Conservation (phyloP, 2,113 vertebrate species). For the Hippocampus mohnikei region DNA sequence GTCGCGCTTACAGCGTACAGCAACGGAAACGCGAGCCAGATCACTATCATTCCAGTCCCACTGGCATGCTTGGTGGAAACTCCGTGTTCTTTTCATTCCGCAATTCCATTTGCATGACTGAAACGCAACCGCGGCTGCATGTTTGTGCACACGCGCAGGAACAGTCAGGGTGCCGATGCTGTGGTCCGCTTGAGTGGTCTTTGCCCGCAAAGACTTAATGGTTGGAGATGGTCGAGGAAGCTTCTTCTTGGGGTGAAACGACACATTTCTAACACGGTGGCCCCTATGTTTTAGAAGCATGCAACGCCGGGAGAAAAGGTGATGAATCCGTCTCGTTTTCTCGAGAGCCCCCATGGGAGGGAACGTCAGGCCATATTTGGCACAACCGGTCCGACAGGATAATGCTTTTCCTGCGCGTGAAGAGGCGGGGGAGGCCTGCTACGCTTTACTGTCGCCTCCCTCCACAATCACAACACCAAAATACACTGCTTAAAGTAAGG, state of each 20-base stretch:
- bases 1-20: neutral
- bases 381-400: constrained; percentile 48
- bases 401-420: constrained; percentile 28
- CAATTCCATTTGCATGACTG: neutral
- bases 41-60: neutral
- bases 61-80: neutral
- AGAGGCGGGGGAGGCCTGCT: constrained; percentile 13
- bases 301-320: constrained; percentile 20
- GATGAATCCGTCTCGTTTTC: constrained; percentile 26
- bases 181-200: constrained; percentile 38
- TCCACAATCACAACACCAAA: constrained; percentile 24
- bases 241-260: constrained; percentile 19
- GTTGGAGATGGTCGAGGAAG: constrained; percentile 15
- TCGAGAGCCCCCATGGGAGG: constrained; percentile 19
- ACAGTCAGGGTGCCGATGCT: constrained; percentile 2
- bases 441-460: constrained; percentile 12
- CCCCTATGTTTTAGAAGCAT: constrained; percentile 25
- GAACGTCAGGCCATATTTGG: constrained; percentile 39
- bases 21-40: too few relatives aligned
- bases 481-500: constrained; percentile 33
- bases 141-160: constrained; percentile 7
- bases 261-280: constrained; percentile 28
- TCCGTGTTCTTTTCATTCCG: neutral
- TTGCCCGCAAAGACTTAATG: constrained; percentile 64
- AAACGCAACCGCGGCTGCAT: neutral